Evolutionary conservation across 2,113 vertebrate species (phyloP), one percentile per base, ranked within the genome.

Genomic region (Embiotoca jacksoni): DNA sequence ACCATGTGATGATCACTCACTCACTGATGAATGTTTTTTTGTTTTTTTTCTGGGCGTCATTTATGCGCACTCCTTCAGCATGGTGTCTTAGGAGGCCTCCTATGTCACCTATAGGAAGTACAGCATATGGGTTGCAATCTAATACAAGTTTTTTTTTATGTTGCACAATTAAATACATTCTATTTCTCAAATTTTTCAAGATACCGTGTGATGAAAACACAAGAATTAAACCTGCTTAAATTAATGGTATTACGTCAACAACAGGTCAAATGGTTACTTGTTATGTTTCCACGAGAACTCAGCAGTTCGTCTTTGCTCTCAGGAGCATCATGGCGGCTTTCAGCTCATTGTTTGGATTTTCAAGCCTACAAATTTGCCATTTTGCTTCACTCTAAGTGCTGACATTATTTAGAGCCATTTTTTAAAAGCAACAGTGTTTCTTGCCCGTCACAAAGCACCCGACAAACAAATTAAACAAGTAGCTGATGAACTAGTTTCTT

Each of bases 321-420:
- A 52, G 49, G 6, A 52, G 49, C 49, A n/a, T 52, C n/a, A 52
- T 52, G n/a, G 49, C 14, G n/a, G 49, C 49, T 14, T 55, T 31
- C 53, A 55, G 30, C 49, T 52, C 49, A 16, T 52, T 52, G 49
- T 52, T 52, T 52, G 16, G 49, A 52, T 52, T 55, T 55, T 55
- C 53, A 8, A 31, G 53, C 53, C 23, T 8, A 55, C 53, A 31
- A 55, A 31, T 31, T n/a, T 50, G 7, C 15, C 6, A 50, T 50
- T 50, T 50, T 15, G 6, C 6, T 50, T 16, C 49, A 44, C 41
- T 44, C 30, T 30, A 15, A 16, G 15, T 32, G 31, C 30, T 55
- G 4, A 3, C 9, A 55, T 9, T 50, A 7, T 55, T 55, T 4
- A n/a, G 4, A 52, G 16, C 1, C 14, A 10, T 30, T 32, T 55